These are phyloP conservation scores for Galleria mellonella DNA, from an alignment of 1,140 invertebrate species.

Conservation along the genomic window DNA sequence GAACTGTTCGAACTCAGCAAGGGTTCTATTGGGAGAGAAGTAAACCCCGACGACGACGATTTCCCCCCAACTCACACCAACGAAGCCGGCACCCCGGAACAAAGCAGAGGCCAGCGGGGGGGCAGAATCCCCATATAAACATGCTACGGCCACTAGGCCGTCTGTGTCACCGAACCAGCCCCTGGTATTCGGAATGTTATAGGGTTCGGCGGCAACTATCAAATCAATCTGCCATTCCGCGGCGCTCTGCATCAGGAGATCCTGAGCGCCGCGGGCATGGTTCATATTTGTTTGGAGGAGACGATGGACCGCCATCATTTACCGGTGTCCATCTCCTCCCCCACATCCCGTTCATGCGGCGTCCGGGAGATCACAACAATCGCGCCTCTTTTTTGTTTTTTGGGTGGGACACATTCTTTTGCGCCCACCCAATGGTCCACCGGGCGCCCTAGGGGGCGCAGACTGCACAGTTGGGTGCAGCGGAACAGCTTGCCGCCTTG, in stretches of 20 bases:
- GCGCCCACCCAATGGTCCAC: slow-evolving; percentile 10
- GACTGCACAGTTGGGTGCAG: slow-evolving; percentile 6
- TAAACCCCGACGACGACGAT: slow-evolving; percentile 5
- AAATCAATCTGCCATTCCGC: slow-evolving; percentile 5
- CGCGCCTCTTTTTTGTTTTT: not conserved
- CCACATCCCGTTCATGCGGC: not conserved
- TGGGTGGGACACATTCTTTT: slow-evolving; percentile 2
- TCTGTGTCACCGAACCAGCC: slow-evolving; percentile 6
- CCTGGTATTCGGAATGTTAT: not conserved
- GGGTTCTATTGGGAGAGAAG: slow-evolving; percentile 13
- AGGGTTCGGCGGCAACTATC: slow-evolving; percentile 5
- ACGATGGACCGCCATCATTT: not conserved
- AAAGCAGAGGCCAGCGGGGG: not conserved
- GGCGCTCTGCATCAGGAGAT: slow-evolving; percentile 14
- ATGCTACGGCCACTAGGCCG: slow-evolving; percentile 4
- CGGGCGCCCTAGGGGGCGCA: slow-evolving; percentile 4
- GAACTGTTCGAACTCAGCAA: slow-evolving; percentile 8
- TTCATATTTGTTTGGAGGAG: slow-evolving; percentile 8
- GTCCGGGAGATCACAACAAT: not conserved
- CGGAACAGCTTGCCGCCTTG: slow-evolving; percentile 3
- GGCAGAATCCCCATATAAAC: not conserved
- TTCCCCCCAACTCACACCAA: slow-evolving; percentile 1
- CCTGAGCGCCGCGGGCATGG: slow-evolving; percentile 16
- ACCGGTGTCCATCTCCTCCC: not conserved
- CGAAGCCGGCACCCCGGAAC: not conserved